These are phyloP conservation scores for Oscheius sp. DNA, from an alignment of 2,888 invertebrate species.

Conservation along the genomic window DNA sequence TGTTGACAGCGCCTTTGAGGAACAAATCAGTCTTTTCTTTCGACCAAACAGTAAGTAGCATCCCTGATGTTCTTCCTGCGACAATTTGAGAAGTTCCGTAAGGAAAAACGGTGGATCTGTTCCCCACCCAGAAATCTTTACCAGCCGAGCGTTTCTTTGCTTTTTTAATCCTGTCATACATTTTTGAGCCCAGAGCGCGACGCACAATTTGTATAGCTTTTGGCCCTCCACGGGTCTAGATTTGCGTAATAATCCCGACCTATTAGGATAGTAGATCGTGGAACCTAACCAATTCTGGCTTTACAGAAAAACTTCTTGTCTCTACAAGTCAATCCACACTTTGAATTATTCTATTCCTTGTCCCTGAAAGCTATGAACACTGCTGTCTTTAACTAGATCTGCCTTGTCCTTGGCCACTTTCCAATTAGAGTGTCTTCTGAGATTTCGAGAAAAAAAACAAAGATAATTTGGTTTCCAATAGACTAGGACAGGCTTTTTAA, in stretches of 20 bases:
- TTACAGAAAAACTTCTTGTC: not conserved
- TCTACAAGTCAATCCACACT: not conserved
- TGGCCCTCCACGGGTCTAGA: not conserved
- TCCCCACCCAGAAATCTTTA: too few relatives aligned
- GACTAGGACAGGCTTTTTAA: not conserved
- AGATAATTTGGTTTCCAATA: constrained; percentile 2
- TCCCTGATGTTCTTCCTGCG: too few relatives aligned
- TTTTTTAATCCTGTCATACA: constrained; percentile 33
- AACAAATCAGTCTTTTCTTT: too few relatives aligned
- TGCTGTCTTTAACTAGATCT: too few relatives aligned
- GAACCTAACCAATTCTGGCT: not conserved
- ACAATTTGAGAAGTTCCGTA: too few relatives aligned
- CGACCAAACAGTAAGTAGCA: too few relatives aligned
- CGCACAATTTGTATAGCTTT: constrained; percentile 33
- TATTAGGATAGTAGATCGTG: not conserved
- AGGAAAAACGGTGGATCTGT: too few relatives aligned
- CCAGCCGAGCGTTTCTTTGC: not conserved
- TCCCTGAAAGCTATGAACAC: too few relatives aligned
- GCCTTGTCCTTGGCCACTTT: too few relatives aligned
- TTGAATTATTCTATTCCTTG: not conserved
- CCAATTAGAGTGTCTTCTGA: constrained; percentile 13
- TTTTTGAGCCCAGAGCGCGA: constrained; percentile 31
- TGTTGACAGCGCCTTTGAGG: not conserved
- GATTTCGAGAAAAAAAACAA: constrained; percentile 7
- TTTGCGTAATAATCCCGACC: constrained; percentile 14